These are phyloP conservation scores for Bombus balteatus DNA, from an alignment of 1,140 invertebrate species.

Conservation along the genomic window DNA sequence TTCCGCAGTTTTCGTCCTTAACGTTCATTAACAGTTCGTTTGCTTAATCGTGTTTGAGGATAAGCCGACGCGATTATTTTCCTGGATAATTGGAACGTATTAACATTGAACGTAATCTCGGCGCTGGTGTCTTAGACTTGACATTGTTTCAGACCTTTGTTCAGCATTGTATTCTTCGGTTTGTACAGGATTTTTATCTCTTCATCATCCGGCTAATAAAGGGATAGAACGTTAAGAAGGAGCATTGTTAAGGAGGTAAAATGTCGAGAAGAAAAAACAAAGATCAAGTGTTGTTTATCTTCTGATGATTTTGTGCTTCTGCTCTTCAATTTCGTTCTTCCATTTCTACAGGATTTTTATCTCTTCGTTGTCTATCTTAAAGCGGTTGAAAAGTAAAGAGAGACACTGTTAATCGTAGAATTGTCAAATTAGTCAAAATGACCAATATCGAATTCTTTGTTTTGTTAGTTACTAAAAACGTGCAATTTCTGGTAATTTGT, in stretches of 20 bases:
- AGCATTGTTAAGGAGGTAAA: neutral
- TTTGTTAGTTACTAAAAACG: neutral
- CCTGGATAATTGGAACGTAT: slow-evolving; percentile 11
- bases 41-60: slow-evolving; percentile 26
- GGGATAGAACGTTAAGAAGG: neutral
- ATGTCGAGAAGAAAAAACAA: neutral
- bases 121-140: neutral
- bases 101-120: neutral
- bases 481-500: neutral
- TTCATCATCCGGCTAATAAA: neutral
- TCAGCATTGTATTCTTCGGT: neutral
- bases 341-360: neutral
- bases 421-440: neutral
- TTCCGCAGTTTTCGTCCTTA: neutral
- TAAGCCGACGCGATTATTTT: slow-evolving; percentile 19
- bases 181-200: neutral
- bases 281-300: neutral
- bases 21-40: slow-evolving; percentile 42
- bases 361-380: neutral
- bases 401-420: neutral
- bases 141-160: neutral
- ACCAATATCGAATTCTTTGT: too few species aligned
- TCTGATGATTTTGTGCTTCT: neutral
- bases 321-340: neutral
- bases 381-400: neutral